Base-by-base conservation (phyloP, 2,888 invertebrate genomes). In the Trissolcus japonicus region DNA sequence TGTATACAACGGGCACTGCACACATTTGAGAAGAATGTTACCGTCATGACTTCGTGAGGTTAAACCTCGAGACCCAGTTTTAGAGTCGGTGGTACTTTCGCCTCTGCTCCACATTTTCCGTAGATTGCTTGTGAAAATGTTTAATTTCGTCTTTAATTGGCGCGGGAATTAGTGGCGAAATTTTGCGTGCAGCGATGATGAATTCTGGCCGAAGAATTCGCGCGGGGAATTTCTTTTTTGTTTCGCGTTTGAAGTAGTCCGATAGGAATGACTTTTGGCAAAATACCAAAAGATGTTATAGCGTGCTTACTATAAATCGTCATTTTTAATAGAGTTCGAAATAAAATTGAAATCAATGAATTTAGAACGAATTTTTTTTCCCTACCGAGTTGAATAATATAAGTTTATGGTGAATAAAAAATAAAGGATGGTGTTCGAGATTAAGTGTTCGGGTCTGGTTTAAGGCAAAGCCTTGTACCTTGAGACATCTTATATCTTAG, bases 211-310 rank as follows among this genome's bases (percentile, higher is more conserved):
- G 9, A 35, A 35, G 35, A 35, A 35, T 35, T 35, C 35, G 16
- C 13, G 11, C 21, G 50, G 19, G 25, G n/a, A 4, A 14, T 55
- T 69, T 71, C 21, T 9, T 35, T n/a, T 35, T 35, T n/a, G 14
- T 2, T 13, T 2, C 16, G 13, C 51, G 41, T 35, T 17, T 35
- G 29, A 51, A 46, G 51, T 41, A 19, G 35, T 19, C 13, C 25
- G 2, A 25, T 4, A 46, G 25, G 50, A 41, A 56, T 56, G 40
- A 21, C 14, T 50, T 6, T 71, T 71, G 69, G 69, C 69, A 71
- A 2, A 41, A 21, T 56, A 71, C 69, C 69, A 71, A 71, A 71
- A 9, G 56, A 25, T 62, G 51, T 71, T 71, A 71, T 71, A 51
- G 29, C 50, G 40, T 71, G 50, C 68, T 69, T 55, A 69, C 43